Percentiles rank a stretch among this genome's conserved stretches.
These are phyloP conservation scores for Oceanodroma tethys DNA, from an alignment of 2,113 vertebrate genomes.

Conservation along the genomic window DNA sequence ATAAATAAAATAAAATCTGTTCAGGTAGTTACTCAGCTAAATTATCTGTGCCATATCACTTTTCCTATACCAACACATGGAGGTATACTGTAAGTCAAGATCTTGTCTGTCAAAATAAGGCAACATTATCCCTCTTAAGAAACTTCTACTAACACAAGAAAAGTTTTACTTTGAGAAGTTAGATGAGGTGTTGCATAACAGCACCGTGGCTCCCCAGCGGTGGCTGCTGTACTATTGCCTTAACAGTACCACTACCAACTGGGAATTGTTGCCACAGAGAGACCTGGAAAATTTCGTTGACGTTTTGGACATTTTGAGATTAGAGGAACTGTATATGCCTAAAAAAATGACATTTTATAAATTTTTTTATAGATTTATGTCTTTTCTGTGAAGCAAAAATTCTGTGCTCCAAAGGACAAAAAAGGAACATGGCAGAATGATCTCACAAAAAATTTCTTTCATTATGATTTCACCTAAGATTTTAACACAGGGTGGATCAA, in stretches of 20 bases:
- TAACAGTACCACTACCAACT: not conserved
- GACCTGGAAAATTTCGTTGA: not conserved
- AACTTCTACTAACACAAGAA: not conserved
- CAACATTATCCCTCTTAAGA: not conserved
- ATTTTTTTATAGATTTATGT: not conserved
- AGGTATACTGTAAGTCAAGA: not conserved
- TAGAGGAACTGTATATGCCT: not conserved
- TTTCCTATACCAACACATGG: not conserved
- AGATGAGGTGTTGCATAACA: not conserved
- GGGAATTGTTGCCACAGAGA: not conserved
- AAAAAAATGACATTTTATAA: not conserved
- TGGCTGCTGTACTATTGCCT: not conserved
- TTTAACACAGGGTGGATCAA: not conserved
- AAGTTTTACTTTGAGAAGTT: not conserved
- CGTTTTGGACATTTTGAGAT: not conserved
- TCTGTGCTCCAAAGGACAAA: not conserved
- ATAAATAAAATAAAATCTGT: not conserved
- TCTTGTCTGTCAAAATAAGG: not conserved
- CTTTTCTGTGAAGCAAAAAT: not conserved
- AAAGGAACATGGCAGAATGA: not conserved
- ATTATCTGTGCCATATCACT: not conserved
- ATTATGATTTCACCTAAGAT: not conserved
- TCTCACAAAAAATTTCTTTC: not conserved
- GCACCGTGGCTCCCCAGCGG: rapidly evolving
- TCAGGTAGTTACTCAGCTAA: not conserved